Conservation (phyloP, 2,797 vertebrate genomes). For the Sebastes hopkinsi region DNA sequence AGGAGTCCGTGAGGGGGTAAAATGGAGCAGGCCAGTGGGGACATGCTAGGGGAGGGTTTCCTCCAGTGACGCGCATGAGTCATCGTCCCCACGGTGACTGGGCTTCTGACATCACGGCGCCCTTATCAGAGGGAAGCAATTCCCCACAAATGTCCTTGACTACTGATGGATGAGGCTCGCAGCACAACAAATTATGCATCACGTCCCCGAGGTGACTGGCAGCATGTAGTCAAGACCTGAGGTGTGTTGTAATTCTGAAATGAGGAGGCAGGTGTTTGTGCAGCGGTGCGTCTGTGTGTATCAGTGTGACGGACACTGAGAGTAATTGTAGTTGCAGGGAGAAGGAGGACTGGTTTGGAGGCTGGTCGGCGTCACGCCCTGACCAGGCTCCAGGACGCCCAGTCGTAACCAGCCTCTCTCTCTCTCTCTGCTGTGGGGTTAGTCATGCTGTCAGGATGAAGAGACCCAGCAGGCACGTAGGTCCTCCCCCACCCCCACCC, state of each 20-base stretch:
- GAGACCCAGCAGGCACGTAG: conserved; percentile 32
- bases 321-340: conserved; percentile 37
- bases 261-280: conserved; percentile 32
- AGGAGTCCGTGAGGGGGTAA: conserved; percentile 25
- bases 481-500: not conserved
- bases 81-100: conserved; percentile 54
- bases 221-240: conserved; percentile 25
- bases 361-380: conserved; percentile 28
- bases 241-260: conserved; percentile 25
- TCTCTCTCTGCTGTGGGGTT: conserved; percentile 11
- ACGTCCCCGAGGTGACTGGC: not conserved
- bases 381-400: conserved; percentile 15
- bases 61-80: conserved; percentile 61
- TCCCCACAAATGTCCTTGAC: conserved; percentile 55
- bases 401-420: not conserved
- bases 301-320: conserved; percentile 28
- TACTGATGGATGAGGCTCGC: conserved; percentile 21
- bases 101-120: conserved; percentile 62
- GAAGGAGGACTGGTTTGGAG: conserved; percentile 18
- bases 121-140: conserved; percentile 54
- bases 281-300: conserved; percentile 1
- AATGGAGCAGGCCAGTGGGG: conserved; percentile 33
- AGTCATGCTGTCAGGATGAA: conserved; percentile 29
- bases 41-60: conserved; percentile 2
- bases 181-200: conserved; percentile 33